Conservation (phyloP, 2,797 vertebrate species). For the Australoheros facetus region DNA sequence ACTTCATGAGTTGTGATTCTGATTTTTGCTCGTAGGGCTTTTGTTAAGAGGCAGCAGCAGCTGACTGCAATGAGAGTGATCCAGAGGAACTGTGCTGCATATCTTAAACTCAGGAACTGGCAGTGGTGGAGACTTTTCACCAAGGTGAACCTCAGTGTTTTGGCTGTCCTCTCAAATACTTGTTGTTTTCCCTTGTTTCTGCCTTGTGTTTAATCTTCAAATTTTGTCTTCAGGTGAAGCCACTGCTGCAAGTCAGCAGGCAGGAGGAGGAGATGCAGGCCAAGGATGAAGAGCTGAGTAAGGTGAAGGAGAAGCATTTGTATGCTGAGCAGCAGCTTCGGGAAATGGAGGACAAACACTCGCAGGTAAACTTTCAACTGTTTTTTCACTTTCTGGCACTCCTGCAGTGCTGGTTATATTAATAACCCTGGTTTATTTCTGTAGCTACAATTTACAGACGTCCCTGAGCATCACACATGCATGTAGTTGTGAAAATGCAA, state of each 20-base stretch:
- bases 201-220: background rate
- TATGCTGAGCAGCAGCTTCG: constrained; percentile 86
- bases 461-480: too few relatives aligned
- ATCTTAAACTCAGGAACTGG: constrained; percentile 98
- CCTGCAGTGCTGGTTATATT: background rate
- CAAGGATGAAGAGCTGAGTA: constrained; percentile 92
- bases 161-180: background rate
- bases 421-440: background rate
- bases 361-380: constrained; percentile 81
- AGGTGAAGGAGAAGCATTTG: constrained; percentile 90
- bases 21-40: constrained; percentile 82
- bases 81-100: constrained; percentile 98
- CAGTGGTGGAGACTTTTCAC: constrained; percentile 99
- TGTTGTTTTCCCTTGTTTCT: background rate
- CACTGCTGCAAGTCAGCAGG: constrained; percentile 94
- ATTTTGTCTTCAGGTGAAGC: constrained; percentile 87
- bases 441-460: background rate
- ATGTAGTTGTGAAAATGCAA: background rate
- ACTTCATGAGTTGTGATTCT: background rate
- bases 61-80: constrained; percentile 98
- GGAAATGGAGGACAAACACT: constrained; percentile 89
- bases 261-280: constrained; percentile 97
- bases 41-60: constrained; percentile 96
- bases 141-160: constrained; percentile 82
- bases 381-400: background rate